These are phyloP conservation scores for Petrolisthes cinctipes DNA, from an alignment of 2,888 invertebrate genomes.

Conservation along the genomic window DNA sequence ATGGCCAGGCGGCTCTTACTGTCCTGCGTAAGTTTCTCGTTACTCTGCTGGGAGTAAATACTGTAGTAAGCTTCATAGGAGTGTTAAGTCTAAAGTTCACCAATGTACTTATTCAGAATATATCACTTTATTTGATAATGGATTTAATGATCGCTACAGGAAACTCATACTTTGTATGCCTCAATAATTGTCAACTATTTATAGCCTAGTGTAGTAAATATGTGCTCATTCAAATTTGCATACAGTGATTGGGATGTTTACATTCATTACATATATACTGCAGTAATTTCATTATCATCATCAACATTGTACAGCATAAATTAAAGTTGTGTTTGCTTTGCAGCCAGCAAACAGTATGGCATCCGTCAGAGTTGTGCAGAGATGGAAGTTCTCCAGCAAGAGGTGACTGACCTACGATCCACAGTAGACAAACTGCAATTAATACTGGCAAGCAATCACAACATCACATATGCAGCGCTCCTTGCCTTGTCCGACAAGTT, in stretches of 20 bases:
- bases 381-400: background rate
- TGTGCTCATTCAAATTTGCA: too few species aligned
- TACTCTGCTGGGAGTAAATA: background rate
- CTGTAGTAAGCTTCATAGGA: background rate
- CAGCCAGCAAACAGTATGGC: background rate
- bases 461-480: constrained; percentile 10
- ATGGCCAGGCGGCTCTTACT: constrained; percentile 96
- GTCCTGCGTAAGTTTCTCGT: constrained; percentile 79
- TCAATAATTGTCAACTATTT: too few species aligned
- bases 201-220: too few species aligned
- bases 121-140: too few species aligned
- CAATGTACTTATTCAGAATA: too few species aligned
- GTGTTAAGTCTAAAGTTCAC: background rate
- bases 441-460: background rate
- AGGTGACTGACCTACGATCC: constrained; percentile 17
- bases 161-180: too few species aligned
- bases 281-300: background rate
- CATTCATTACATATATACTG: background rate
- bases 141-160: too few species aligned
- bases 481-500: background rate
- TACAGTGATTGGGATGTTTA: background rate
- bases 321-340: background rate
- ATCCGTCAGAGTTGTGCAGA: background rate
- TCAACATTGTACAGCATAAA: too few species aligned
- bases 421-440: constrained; percentile 3